Base-by-base conservation (phyloP, 2,888 invertebrate species). In the Patella ulyssiponensis region DNA sequence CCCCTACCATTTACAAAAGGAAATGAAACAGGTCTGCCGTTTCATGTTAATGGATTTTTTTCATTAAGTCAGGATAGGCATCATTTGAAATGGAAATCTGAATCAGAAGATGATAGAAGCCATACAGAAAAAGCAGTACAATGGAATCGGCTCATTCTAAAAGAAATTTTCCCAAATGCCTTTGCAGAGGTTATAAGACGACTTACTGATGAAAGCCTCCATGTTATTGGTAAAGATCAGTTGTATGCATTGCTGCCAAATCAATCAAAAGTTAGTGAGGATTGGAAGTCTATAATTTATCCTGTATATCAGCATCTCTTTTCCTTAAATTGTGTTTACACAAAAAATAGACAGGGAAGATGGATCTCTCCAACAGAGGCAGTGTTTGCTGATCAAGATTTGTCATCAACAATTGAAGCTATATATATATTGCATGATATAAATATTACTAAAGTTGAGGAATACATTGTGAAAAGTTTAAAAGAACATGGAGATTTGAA, bases 1-100 rank as follows among this genome's bases (percentile, higher is more conserved):
- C 91, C 91, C 17, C 85, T 91, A 23, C 89, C 90, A 7, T 73
- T 83, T 54, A 87, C 87, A 72, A 79, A 81, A 12, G 79, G 84
- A 70, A 84, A 83, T 71, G 80, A 85, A n/a, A 89, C 90, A 3
- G 90, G 91, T 9, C 84, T 90, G 17, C 90, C 90, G 1, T 83
- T 90, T 5, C 90, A 90, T 80, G 85, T 91, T 15, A 90, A 90
- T 80, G 90, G 89, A 12, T 89, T 84, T 78, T 90, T 90, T 82
- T 86, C 89, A 7, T 77, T 91, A 9, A 88, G 86, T 70, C 88
- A 88, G 73, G 89, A 89, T 79, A 82, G 90, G 27, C 84, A 89
- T 44, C 88, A 89, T 77, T 77, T 91, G 7, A 90, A 90, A 81
- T 90, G 89, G 89, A 87, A 88, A 52, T 83, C 88, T 44, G 82